Evolutionary conservation across 2,113 vertebrate genomes (phyloP), one percentile per base, ranked within the genome.

Genomic region (Alexandromys fortis): DNA sequence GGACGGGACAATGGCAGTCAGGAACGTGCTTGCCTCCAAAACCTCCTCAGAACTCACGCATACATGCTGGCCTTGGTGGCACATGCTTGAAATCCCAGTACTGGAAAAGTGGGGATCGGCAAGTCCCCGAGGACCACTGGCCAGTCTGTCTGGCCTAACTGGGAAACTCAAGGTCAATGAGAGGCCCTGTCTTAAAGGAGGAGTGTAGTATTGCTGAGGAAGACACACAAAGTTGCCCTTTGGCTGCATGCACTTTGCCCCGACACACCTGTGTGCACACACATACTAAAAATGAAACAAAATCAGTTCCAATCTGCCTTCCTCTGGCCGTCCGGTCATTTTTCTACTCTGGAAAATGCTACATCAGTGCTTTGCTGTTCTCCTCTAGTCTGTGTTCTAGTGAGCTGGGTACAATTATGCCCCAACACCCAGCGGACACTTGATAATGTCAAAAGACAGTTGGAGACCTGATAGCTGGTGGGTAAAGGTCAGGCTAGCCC

Each of bases 241-340:
- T 68, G 83, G 28, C 17, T 47, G 28, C 16, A 67, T 47, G 26
- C 16, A 47, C 26, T 7, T 7, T 13, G 1, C 22, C 1, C 24
- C 0, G 22, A 28, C n/a, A 10, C 38, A 3, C 14, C 9, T 14
- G 7, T 24, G 17, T 28, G 30, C 17, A 24, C 28, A 7, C 42
- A 86, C 19, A 49, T 7, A 65, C 24, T 30, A 45, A 85, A 47
- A 67, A 3, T 12, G 14, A 86, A 68, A 24, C 19, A 49, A 63
- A 86, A 47, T 45, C 26, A 67, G 63, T n/a, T 38, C 68, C 12
- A 19, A 22, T 22, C 11, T 19, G 7, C 17, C 42, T 52, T 52
- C 63, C 35, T 67, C 55, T 1, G 2, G 72, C 49, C 63, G 45
- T 68, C 52, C 22, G 49, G 76, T 87, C 26, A 21, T 81, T 35